Percentiles rank a stretch among this genome's conserved stretches.
Evolutionary conservation across 2,888 invertebrate species (phyloP).

Genomic region (Pristionchus fissidentatus): DNA sequence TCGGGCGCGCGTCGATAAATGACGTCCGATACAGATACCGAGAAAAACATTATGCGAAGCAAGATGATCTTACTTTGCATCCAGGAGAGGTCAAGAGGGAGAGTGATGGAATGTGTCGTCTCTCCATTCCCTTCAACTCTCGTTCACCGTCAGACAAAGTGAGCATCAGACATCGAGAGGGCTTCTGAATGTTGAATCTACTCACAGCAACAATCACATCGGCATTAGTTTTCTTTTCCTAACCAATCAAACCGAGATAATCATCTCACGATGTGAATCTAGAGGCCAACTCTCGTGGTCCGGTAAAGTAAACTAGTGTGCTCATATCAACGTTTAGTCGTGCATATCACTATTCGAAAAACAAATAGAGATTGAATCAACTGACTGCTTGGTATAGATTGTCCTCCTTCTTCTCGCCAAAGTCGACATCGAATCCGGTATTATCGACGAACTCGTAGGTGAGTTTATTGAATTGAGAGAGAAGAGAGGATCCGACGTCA

Average conservation of each 20-base stretch:
- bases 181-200: conserved; percentile 12
- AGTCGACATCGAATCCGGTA: conserved; percentile 50
- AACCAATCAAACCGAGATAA: too few relatives aligned
- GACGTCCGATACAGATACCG: too few relatives aligned
- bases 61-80: background rate
- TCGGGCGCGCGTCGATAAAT: too few relatives aligned
- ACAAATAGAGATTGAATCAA: background rate
- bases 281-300: too few relatives aligned
- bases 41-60: too few relatives aligned
- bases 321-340: too few relatives aligned
- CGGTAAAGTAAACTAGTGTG: background rate
- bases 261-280: too few relatives aligned
- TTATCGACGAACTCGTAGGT: conserved; percentile 51
- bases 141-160: conserved; percentile 33
- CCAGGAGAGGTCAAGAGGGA: conserved; percentile 43
- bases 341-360: background rate
- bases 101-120: conserved; percentile 14
- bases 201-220: too few relatives aligned
- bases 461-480: conserved; percentile 48
- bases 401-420: conserved; percentile 46
- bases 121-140: conserved; percentile 40
- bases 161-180: conserved; percentile 44
- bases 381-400: conserved; percentile 33
- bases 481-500: conserved; percentile 48
- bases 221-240: too few relatives aligned